phyloP scores from a whole-genome alignment of 2,113 vertebrate genomes.

The Uropsilus gracilis region DNA sequence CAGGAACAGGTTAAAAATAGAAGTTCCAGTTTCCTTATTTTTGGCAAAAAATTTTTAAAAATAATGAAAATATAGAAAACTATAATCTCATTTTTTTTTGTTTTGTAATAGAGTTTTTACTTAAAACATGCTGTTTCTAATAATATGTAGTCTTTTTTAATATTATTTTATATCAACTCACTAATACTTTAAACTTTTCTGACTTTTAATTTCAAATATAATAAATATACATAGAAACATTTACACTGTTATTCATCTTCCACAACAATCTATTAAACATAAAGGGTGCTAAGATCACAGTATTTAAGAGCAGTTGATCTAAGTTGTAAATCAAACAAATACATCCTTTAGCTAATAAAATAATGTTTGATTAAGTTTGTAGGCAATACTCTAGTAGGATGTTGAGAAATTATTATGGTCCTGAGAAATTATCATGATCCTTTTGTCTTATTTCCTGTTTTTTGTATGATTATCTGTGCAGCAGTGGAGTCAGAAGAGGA shows the following conservation, averaged over 20 bases:
- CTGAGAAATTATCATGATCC: not conserved
- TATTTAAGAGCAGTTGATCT: not conserved
- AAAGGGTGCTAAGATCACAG: not conserved
- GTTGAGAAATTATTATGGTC: not conserved
- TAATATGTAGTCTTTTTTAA: not conserved
- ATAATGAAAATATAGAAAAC: not conserved
- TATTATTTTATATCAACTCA: not conserved
- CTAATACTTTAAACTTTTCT: not conserved
- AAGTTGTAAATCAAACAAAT: not conserved
- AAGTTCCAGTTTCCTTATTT: not conserved
- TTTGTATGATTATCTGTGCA: not conserved
- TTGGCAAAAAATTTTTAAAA: not conserved
- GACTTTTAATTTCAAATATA: conserved; percentile 1
- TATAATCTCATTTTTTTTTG: not conserved
- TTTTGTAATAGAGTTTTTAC: not conserved
- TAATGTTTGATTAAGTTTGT: not conserved
- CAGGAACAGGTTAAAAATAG: not conserved
- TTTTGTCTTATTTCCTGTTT: not conserved
- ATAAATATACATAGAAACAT: not conserved
- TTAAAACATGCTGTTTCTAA: conserved; percentile 5
- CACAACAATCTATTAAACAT: not conserved
- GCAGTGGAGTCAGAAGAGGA: not conserved
- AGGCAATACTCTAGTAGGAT: not conserved
- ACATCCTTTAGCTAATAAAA: not conserved
- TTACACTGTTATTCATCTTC: not conserved